Percentiles rank a stretch among this genome's conserved stretches.
These are phyloP conservation scores for Caloenas nicobarica DNA, from an alignment of 2,113 vertebrate species.

Conservation along the genomic window DNA sequence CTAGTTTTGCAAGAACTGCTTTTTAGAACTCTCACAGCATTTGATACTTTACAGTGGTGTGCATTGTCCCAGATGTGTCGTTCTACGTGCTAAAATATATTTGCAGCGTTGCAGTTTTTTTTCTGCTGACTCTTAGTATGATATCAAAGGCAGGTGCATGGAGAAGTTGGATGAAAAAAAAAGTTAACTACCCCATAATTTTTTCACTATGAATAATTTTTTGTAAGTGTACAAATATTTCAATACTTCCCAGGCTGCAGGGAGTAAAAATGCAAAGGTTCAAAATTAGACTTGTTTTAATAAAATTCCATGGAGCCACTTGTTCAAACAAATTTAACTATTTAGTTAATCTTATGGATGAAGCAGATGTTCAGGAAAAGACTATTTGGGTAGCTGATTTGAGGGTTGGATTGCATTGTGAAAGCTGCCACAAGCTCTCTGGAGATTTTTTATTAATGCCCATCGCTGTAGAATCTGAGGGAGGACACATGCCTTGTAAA, in stretches of 20 bases:
- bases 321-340: not conserved
- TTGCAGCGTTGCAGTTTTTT: slow-evolving; percentile 42
- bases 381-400: not conserved
- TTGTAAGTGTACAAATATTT: not conserved
- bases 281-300: not conserved
- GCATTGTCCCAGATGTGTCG: slow-evolving; percentile 51
- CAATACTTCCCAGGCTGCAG: not conserved
- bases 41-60: slow-evolving; percentile 36
- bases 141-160: slow-evolving; percentile 14
- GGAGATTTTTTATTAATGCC: not conserved
- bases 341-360: not conserved
- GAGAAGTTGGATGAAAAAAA: not conserved
- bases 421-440: not conserved
- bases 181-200: not conserved
- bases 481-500: not conserved
- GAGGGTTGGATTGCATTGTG: not conserved
- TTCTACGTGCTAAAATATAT: slow-evolving; percentile 52
- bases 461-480: not conserved
- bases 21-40: slow-evolving; percentile 35
- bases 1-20: slow-evolving; percentile 65
- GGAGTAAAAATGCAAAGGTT: not conserved
- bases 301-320: not conserved
- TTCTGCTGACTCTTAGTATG: slow-evolving; percentile 44
- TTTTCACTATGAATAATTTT: not conserved
- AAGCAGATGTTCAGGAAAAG: not conserved